Conservation (phyloP, 2,797 vertebrate species). For the Avahi laniger region DNA sequence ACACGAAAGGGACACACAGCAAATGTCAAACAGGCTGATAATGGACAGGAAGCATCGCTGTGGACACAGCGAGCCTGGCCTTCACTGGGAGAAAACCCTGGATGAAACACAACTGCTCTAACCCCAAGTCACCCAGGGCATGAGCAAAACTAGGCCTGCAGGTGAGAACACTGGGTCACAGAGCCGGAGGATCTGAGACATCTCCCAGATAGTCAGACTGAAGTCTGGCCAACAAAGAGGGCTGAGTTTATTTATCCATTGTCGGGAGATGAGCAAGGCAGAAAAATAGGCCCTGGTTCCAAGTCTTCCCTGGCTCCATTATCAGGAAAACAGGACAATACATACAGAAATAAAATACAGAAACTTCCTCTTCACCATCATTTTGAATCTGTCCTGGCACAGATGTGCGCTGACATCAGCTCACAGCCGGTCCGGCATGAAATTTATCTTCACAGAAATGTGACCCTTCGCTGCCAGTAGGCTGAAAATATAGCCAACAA, state of each 20-base stretch:
- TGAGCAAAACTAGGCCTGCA: slow-evolving; percentile 81
- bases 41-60: slow-evolving; percentile 91
- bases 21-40: slow-evolving; percentile 87
- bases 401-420: slow-evolving; percentile 85
- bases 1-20: slow-evolving; percentile 86
- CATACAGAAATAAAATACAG: slow-evolving; percentile 86
- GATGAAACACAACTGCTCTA: slow-evolving; percentile 61
- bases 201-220: slow-evolving; percentile 90
- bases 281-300: slow-evolving; percentile 90
- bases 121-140: slow-evolving; percentile 71
- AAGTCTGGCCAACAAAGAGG: slow-evolving; percentile 88
- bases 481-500: slow-evolving; percentile 80
- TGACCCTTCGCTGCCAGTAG: slow-evolving; percentile 81
- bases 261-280: slow-evolving; percentile 89
- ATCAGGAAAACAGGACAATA: slow-evolving; percentile 86
- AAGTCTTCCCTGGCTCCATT: slow-evolving; percentile 91
- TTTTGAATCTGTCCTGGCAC: slow-evolving; percentile 83
- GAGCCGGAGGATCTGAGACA: slow-evolving; percentile 79
- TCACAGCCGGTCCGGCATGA: slow-evolving; percentile 76
- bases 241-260: slow-evolving; percentile 93
- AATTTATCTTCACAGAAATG: slow-evolving; percentile 87
- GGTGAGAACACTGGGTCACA: slow-evolving; percentile 85
- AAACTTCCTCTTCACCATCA: slow-evolving; percentile 86
- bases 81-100: slow-evolving; percentile 67
- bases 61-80: slow-evolving; percentile 87